Evolutionary conservation across 2,113 vertebrate species (phyloP).

Genomic region (Zosterops pallidus): DNA sequence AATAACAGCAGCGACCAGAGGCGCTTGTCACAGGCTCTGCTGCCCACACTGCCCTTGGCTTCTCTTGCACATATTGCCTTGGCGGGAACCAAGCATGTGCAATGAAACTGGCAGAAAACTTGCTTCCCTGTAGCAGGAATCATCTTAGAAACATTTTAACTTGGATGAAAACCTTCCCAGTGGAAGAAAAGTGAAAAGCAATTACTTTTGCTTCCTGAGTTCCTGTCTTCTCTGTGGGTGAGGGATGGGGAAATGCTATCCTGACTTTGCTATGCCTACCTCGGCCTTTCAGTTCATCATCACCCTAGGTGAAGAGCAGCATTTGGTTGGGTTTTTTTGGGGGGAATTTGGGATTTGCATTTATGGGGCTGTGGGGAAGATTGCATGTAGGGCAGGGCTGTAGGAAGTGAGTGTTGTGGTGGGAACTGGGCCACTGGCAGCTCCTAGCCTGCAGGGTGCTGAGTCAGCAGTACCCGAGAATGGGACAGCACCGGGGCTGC

Average conservation of each 20-base stretch:
- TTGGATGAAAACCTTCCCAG: background rate
- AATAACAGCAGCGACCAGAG: background rate
- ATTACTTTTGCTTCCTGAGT: background rate
- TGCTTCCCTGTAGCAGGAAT: background rate
- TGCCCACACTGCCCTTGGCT: background rate
- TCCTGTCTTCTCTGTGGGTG: background rate
- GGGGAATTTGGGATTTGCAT: background rate
- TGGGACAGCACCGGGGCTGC: background rate
- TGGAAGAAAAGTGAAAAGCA: background rate
- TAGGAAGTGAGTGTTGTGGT: background rate
- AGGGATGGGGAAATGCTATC: background rate
- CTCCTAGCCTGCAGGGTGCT: background rate
- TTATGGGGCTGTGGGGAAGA: background rate
- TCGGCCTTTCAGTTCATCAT: rapidly evolving
- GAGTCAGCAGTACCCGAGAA: background rate
- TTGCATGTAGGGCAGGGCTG: rapidly evolving
- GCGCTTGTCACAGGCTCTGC: rapidly evolving
- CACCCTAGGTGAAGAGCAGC: background rate
- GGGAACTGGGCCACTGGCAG: background rate
- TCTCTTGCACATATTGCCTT: background rate
- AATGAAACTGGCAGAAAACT: background rate
- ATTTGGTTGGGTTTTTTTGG: background rate
- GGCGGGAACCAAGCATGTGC: background rate
- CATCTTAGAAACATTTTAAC: background rate
- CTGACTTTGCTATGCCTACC: background rate